Evolutionary conservation across 53 echinoderm and acorn worm genomes (phyloP), one percentile per base, ranked within the genome.

Genomic region (Pentamera pediparva): DNA sequence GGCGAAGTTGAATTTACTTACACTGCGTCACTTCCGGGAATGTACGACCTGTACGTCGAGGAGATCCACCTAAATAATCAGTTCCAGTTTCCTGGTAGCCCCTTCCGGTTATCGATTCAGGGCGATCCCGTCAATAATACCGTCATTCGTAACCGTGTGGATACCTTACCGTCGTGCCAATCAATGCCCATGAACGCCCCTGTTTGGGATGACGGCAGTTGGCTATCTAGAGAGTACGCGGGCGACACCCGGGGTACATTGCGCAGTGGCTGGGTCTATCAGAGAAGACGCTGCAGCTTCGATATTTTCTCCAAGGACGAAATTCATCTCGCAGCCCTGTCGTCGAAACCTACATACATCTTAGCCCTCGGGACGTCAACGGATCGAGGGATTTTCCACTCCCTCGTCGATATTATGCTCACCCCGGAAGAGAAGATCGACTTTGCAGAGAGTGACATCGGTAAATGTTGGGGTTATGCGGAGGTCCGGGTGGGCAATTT

Each of bases 401-500:
- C 67, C 7, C 30, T 67, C 17, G 37, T 37, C 12, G 20, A 37
- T 12, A 30, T 67, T 10, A 1, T 39, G 4, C 47, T 67, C 24
- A 10, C 9, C 30, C 26, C 40, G 15, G 28, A 25, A 39, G 67
- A 67, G 12, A 67, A 67, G 6, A 10, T 37, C 26, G 12, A 67
- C 11, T 41, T 65, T 21, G 17, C 28, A 1, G 22, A 39, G 27
- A 39, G n/a, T 8, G 67, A 67, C 45, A 17, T 67, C 8, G 24
- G 21, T 39, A 22, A 67, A 45, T 67, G 67, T 43, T 67, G 67
- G 67, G 67, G 67, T 6, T 43, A 18, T 67, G 67, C 47, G 13
- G 25, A 67, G 45, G 4, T 67, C 5, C 24, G 45, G 17, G 22
- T 67, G 1, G 48, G 67, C 40, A 67, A 26, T 8, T 47, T 67